Evolutionary conservation across 2,797 vertebrate genomes (phyloP).

Genomic region (Sebastes kiyomatsui): DNA sequence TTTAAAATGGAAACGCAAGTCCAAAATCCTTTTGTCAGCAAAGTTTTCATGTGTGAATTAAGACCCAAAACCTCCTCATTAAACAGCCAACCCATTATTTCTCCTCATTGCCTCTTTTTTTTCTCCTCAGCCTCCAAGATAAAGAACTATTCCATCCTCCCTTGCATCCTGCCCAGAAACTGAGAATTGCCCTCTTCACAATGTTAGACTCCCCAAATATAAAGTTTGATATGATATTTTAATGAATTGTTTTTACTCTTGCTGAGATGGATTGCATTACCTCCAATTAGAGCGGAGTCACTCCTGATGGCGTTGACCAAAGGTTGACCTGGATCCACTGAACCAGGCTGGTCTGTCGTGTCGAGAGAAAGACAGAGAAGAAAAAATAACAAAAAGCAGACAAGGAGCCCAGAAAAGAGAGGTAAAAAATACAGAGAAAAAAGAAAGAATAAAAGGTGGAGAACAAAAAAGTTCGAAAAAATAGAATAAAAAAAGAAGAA

Average conservation of each 20-base stretch:
- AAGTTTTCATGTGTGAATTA: slow-evolving; percentile 1
- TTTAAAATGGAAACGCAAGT: slow-evolving; percentile 1
- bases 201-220: not conserved
- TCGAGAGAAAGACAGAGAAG: slow-evolving; percentile 37
- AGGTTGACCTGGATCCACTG: slow-evolving; percentile 88
- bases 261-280: slow-evolving; percentile 70
- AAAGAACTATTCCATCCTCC: not conserved
- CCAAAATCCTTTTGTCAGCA: slow-evolving; percentile 28
- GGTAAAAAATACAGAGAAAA: not conserved
- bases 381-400: not conserved
- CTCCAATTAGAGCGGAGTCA: slow-evolving; percentile 95
- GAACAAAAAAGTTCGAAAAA: not conserved
- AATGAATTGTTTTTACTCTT: not conserved
- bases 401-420: not conserved
- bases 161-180: not conserved
- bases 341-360: slow-evolving; percentile 91
- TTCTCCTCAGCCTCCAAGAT: not conserved
- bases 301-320: slow-evolving; percentile 89
- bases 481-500: not conserved
- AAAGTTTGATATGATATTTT: not conserved
- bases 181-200: not conserved
- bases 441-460: not conserved
- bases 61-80: not conserved
- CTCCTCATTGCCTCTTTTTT: not conserved
- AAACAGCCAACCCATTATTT: not conserved